Evolutionary conservation across 2,797 vertebrate species (phyloP), one percentile per base, ranked within the genome.

Genomic region (Chaenodraco wilsoni): DNA sequence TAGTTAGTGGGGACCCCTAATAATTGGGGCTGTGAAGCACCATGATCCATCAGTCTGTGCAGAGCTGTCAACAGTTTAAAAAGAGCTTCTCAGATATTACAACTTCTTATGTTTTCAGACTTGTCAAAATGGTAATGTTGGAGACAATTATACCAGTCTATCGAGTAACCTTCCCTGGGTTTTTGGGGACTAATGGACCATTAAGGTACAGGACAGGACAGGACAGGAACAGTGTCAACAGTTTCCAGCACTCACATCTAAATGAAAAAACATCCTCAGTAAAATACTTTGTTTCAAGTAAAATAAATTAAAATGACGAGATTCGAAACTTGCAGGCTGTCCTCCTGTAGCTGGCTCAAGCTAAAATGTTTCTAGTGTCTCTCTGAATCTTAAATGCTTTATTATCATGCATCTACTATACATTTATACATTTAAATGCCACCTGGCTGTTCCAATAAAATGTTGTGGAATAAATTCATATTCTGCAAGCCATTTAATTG

Each of bases 401-500:
- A 65, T 82, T 63, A 64, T 9, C 33, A 62, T 76, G 23, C 61
- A 49, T 59, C 79, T 72, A 56, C 63, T 60, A 66, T 50, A 62
- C 56, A 61, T 78, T 77, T 80, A 69, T 60, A 79, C 51, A 43
- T 63, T 67, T 71, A 60, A 76, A 78, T 70, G 49, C 54, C 67
- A 67, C 59, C 63, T 77, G 70, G 75, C 65, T 27, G 21, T 52
- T 50, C 81, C 31, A 64, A 62, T 76, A 72, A 73, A 68, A 66
- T 69, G 59, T 74, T 83, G 63, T 62, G 59, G 31, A 59, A 70
- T 72, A 73, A 72, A 84, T 82, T 72, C 48, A 72, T 43, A 72
- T 49, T 65, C 66, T 74, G 58, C 69, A 65, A 71, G 49, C 60
- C 59, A 69, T 77, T 80, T 81, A 76, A 80, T 80, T 84, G 46